Conservation (phyloP, 1,140 invertebrate species). For the Trigoniulus corallinus region DNA sequence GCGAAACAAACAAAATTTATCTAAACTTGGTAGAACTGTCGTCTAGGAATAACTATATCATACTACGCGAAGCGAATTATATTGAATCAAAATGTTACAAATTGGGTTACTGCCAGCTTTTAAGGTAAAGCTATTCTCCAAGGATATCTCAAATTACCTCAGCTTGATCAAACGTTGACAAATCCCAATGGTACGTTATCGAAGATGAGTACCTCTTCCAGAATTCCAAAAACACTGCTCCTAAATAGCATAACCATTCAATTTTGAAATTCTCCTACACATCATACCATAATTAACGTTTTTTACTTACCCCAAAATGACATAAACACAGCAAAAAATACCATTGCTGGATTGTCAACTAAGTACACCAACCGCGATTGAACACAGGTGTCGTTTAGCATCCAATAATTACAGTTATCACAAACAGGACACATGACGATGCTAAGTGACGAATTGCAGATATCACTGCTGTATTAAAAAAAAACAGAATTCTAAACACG, state of each 20-base stretch:
- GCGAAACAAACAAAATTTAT: too few relatives aligned
- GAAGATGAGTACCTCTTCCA: conserved; percentile 87
- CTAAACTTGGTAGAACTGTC: too few relatives aligned
- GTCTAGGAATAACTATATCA: too few relatives aligned
- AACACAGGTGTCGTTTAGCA: conserved; percentile 65
- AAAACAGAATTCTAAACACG: conserved; percentile 53
- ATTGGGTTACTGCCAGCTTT: conserved; percentile 17
- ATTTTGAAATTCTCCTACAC: background rate
- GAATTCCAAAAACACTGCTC: conserved; percentile 71
- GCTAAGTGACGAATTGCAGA: conserved; percentile 45
- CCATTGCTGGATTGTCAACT: conserved; percentile 86
- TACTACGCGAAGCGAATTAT: too few relatives aligned
- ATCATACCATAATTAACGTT: too few relatives aligned
- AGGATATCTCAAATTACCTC: conserved; percentile 7
- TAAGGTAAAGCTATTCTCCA: background rate
- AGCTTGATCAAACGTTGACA: conserved; percentile 55
- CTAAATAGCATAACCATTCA: conserved; percentile 25
- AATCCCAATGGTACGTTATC: conserved; percentile 80
- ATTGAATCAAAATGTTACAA: too few relatives aligned
- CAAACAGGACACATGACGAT: conserved; percentile 70
- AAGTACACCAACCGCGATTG: conserved; percentile 78
- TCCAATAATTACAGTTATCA: conserved; percentile 76
- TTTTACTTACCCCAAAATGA: conserved; percentile 93
- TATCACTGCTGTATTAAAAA: conserved; percentile 49
- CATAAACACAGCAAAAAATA: conserved; percentile 92